phyloP scores from a whole-genome alignment of 1,140 invertebrate species.

The Bombyx mandarina region DNA sequence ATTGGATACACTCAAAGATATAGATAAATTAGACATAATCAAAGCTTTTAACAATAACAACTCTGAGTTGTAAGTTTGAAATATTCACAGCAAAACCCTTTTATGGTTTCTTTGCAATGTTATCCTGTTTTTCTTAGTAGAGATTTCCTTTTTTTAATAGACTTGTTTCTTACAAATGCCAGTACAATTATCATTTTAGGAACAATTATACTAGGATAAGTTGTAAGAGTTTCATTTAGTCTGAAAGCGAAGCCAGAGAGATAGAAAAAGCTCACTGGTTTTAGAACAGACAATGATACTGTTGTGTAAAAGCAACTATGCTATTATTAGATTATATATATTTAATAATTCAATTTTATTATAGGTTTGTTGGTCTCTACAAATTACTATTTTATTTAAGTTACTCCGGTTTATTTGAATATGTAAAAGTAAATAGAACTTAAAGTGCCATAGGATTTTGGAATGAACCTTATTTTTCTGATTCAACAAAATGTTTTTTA shows the following conservation, averaged over 20 bases:
- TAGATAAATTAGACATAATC: neutral
- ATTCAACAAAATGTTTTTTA: no score
- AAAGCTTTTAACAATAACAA: no score
- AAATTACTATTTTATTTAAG: no score
- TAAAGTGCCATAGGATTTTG: no score
- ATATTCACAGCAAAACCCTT: no score
- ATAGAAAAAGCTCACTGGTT: slow-evolving; percentile 28
- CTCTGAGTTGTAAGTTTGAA: no score
- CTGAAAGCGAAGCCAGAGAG: slow-evolving; percentile 55
- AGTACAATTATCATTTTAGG: slow-evolving; percentile 31
- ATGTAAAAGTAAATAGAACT: no score
- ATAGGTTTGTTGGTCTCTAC: no score
- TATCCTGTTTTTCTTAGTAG: no score
- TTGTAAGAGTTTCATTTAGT: slow-evolving; percentile 48
- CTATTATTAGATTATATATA: neutral
- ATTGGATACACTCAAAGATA: neutral
- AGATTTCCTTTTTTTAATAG: neutral
- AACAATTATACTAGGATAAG: slow-evolving; percentile 56
- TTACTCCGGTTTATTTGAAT: no score
- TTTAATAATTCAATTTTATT: neutral
- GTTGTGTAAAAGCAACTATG: neutral
- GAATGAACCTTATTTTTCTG: no score
- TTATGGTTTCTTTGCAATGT: no score
- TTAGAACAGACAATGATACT: slow-evolving; percentile 42
- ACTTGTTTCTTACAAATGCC: slow-evolving; percentile 34